phyloP scores from a whole-genome alignment of 2,113 vertebrate species.

The Excalfactoria chinensis region DNA sequence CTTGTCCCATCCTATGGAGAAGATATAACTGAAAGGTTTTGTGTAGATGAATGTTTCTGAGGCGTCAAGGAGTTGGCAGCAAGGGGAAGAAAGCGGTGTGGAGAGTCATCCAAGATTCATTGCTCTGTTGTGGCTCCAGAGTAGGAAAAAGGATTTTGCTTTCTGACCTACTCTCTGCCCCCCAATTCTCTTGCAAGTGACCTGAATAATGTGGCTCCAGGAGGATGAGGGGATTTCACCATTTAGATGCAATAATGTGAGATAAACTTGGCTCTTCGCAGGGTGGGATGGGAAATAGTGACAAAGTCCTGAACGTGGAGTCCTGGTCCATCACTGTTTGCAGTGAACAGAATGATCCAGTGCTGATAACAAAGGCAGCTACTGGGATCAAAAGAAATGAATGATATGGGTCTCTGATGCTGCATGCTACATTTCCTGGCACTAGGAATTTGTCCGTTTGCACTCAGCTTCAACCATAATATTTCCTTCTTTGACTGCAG shows the following conservation, averaged over 20 bases:
- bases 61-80: neutral
- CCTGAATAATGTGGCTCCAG: neutral
- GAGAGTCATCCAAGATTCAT: too few relatives aligned
- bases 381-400: neutral
- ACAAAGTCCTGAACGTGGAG: accelerated
- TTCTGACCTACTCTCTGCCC: neutral
- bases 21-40: neutral
- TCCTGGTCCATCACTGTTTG: neutral
- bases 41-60: neutral
- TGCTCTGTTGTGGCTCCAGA: accelerated
- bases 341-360: neutral
- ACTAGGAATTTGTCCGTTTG: neutral
- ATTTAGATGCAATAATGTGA: neutral
- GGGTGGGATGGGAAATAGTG: neutral
- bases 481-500: neutral
- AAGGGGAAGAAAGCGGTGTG: neutral
- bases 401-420: neutral
- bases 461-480: neutral
- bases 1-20: neutral
- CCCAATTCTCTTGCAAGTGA: neutral
- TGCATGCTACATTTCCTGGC: accelerated
- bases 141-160: neutral
- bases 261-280: neutral
- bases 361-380: neutral
- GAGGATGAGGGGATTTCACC: neutral